These are phyloP conservation scores for Anarsia innoxiella DNA, from an alignment of 2,888 invertebrate genomes.

Conservation along the genomic window DNA sequence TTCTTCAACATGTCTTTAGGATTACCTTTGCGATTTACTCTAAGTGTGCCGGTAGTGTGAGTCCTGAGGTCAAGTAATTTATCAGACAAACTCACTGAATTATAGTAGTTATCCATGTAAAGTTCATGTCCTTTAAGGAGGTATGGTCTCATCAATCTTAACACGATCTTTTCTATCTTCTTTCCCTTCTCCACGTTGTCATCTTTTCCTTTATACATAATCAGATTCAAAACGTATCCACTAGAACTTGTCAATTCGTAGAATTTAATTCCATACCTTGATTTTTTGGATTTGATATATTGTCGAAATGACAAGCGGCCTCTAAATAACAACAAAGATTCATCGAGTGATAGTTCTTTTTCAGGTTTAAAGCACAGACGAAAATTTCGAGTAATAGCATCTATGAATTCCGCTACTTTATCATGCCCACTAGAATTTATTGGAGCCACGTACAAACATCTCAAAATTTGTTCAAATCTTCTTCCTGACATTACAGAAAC, in stretches of 20 bases:
- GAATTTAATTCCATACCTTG: conserved; percentile 4
- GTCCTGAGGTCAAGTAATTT: conserved; percentile 12
- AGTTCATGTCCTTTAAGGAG: conserved; percentile 14
- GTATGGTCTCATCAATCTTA: conserved; percentile 12
- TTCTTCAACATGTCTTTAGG: conserved; percentile 9
- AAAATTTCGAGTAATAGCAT: conserved; percentile 2
- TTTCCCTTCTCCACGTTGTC: conserved; percentile 7
- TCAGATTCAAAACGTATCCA: conserved; percentile 18
- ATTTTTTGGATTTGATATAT: conserved; percentile 7
- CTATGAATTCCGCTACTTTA: conserved; percentile 3
- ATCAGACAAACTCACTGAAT: conserved; percentile 11
- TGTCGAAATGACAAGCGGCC: conserved; percentile 4
- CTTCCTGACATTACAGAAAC: conserved; percentile 1
- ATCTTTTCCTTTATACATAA: conserved; percentile 16
- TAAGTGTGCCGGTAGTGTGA: conserved; percentile 13
- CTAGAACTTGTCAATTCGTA: conserved; percentile 9
- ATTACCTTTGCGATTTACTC: conserved; percentile 16
- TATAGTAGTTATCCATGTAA: conserved; percentile 17
- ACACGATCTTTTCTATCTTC: conserved; percentile 9
- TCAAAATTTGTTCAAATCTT: conserved; percentile 7
- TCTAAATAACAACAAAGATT: conserved; percentile 7
- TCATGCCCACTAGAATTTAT: not conserved
- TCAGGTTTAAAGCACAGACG: conserved; percentile 3
- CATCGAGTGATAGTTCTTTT: conserved; percentile 5
- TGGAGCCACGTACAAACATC: not conserved